Base-by-base conservation (phyloP, 2,888 invertebrate species). In the Agonopterix arenella region DNA sequence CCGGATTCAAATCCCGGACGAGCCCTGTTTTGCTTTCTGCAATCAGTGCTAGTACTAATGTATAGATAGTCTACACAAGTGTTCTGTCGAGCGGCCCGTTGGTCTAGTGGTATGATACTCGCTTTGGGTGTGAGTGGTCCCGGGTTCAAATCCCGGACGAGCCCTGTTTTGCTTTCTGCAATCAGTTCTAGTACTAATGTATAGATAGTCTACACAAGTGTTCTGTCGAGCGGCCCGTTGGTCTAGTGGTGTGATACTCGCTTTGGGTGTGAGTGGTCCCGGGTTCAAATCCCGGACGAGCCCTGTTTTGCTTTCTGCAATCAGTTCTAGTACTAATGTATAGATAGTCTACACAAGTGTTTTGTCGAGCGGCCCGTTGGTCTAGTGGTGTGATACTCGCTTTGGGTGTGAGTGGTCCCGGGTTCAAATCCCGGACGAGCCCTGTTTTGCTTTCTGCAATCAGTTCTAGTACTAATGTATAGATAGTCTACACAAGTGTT, bases 1-100 rank as follows among this genome's bases (percentile, higher is more conserved):
- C 79, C 80, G 80, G 82, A 80, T 82, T 83, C 80, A 80, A 82
- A 80, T 82, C 80, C 80, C 78, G 80, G 80, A 76, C 80, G 52
- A 28, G 40, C 40, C 40, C 40, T 40, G 10, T 11, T 40, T 40
- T 40, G 11, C 11, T 11, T 13, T 18, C 18, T 18, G 18, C 18
- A 18, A 18, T 18, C 79, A 64, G 66, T 58, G 66, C 62, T 62
- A 18, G 18, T 18, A 18, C 18, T 18, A 18, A 18, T 18, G 18
- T 18, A 18, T 18, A 18, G 18, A 18, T 18, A 18, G 4, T 18
- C 18, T 18, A 18, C 18, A 18, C 18, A 18, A 18, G 18, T 18
- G 18, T 18, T 18, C 18, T 18, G 18, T 18, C 18, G 18, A 4
- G 18, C 18, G 18, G 18, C 18, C 18, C 18, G 18, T 18, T 18